Evolutionary conservation across 2,113 vertebrate species (phyloP).

Genomic region (Laticauda laticaudata): DNA sequence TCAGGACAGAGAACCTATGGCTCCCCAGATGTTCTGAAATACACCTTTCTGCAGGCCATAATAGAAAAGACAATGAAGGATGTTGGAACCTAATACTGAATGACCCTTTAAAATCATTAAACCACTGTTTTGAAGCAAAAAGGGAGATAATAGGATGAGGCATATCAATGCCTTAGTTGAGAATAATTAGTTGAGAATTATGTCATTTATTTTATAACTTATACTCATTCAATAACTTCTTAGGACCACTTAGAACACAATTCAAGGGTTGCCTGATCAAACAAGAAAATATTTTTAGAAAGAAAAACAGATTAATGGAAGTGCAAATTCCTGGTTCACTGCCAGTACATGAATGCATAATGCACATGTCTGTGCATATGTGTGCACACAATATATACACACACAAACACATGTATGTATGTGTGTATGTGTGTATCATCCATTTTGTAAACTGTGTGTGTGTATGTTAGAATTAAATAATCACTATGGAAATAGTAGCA

Average conservation of each 20-base stretch:
- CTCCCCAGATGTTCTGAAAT: not conserved
- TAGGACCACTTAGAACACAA: not conserved
- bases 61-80: not conserved
- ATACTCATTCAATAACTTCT: not conserved
- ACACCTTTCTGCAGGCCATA: not conserved
- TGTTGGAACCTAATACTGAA: not conserved
- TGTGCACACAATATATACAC: not conserved
- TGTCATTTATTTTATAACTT: not conserved
- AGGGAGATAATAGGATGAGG: not conserved
- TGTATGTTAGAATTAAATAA: not conserved
- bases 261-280: not conserved
- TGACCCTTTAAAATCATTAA: not conserved
- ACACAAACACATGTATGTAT: not conserved
- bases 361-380: not conserved
- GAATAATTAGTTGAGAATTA: not conserved
- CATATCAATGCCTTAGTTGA: too few relatives aligned
- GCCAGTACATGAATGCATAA: not conserved
- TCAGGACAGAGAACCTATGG: not conserved
- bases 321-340: not conserved
- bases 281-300: not conserved
- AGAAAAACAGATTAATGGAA: not conserved
- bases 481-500: not conserved
- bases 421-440: not conserved
- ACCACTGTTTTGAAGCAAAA: not conserved
- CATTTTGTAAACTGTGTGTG: not conserved